Conservation (phyloP, 2,888 invertebrate genomes). For the Drosophila hawaiiensis region DNA sequence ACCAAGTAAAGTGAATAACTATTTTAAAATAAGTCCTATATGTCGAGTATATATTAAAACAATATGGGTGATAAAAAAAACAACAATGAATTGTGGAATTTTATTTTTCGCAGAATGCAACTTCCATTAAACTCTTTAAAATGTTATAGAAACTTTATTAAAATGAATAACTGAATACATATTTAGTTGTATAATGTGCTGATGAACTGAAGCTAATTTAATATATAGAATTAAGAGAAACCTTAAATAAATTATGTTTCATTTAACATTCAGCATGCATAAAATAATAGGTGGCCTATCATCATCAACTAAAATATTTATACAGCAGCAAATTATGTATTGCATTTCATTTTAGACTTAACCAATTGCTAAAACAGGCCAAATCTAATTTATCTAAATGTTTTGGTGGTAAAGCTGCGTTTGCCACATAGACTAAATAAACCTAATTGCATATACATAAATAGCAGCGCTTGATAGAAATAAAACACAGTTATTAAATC, state of each 20-base stretch:
- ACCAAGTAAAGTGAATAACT: conserved; percentile 14
- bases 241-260: not conserved
- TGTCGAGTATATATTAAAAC: not conserved
- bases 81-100: not conserved
- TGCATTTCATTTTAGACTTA: conserved; percentile 9
- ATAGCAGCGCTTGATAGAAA: not conserved
- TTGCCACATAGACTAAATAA: not conserved
- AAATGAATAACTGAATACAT: not conserved
- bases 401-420: conserved; percentile 18
- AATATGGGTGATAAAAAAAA: not conserved
- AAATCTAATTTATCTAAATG: conserved; percentile 43
- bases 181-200: not conserved
- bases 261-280: not conserved
- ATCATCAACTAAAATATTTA: conserved; percentile 28
- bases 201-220: not conserved
- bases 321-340: not conserved
- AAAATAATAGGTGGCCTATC: not conserved
- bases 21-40: not conserved
- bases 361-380: conserved; percentile 11
- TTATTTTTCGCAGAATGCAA: not conserved
- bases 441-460: not conserved
- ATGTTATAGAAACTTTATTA: not conserved
- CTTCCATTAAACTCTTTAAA: not conserved
- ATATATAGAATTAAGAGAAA: not conserved
- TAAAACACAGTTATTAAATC: conserved; percentile 4